A percentile compares a stretch with the other conserved stretches of the same genome.
These are phyloP conservation scores for Microcebus jonahi DNA, from an alignment of 2,113 vertebrate species.

Conservation along the genomic window DNA sequence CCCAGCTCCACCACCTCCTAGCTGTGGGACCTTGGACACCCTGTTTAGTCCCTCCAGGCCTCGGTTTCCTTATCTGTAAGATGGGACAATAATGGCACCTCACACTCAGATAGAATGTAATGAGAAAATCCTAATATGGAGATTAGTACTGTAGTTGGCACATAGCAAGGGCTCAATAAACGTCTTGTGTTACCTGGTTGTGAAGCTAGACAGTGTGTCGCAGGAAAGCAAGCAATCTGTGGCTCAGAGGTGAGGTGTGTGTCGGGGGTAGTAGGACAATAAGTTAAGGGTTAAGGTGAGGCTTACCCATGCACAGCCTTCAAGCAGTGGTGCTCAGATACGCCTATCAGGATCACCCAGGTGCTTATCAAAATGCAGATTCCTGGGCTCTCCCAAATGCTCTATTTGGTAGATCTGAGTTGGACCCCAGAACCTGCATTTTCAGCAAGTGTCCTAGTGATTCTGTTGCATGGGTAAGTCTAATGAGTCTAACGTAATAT, in stretches of 20 bases:
- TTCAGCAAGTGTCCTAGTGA: neutral
- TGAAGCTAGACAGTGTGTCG: neutral
- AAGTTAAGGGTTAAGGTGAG: neutral
- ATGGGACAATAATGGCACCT: neutral
- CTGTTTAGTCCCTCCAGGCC: neutral
- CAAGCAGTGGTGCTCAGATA: neutral
- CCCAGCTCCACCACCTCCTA: neutral
- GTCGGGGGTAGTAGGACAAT: neutral
- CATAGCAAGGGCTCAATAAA: neutral
- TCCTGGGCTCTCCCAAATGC: neutral
- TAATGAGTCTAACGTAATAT: fast-evolving
- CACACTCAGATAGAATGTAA: neutral
- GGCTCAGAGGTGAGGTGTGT: neutral
- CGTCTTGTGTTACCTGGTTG: neutral
- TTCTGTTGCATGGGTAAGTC: neutral
- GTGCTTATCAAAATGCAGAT: neutral
- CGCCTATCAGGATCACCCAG: neutral
- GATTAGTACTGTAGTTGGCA: neutral
- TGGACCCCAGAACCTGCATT: neutral
- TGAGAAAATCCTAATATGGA: neutral
- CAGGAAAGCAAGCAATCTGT: neutral
- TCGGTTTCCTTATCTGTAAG: neutral
- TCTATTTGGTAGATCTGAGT: neutral
- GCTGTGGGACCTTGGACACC: neutral
- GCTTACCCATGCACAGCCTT: neutral